Evolutionary conservation across 2,797 vertebrate species (phyloP), one percentile per base, ranked within the genome.

Genomic region (Arctocebus calabarensis): DNA sequence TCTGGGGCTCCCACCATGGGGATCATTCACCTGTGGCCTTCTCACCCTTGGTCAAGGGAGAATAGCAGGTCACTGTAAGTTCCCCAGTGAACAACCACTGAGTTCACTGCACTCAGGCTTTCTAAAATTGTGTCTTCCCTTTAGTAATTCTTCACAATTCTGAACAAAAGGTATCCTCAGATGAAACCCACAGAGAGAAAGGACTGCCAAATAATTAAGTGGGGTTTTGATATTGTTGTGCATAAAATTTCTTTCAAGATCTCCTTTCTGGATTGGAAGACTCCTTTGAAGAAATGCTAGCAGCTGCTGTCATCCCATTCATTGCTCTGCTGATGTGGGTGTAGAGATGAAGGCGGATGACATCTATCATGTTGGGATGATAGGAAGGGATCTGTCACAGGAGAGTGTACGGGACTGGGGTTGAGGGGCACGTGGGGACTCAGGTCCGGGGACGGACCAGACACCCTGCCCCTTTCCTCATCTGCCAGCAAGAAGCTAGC

Each of bases 271-370:
- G 7, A 74, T 77, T 1, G 0, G 48, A 55, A 23, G 48, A n/a
- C 48, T 27, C 32, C 25, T 78, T 37, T 34, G 7, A 61, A 73
- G 77, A 12, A 75, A 55, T 11, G 0, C 19, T 0, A 9, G 25
- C 19, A 87, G 66, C 73, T 1, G 1, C 27, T 0, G 1, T 17
- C 32, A 37, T 8, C 52, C 43, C 23, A 1, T 19, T 37, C 1
- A 0, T 5, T 17, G n/a, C 48, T 68, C 73, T 75, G 66, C 10
- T 73, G 71, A 45, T 12, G 45, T 3, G 40, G 62, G 61, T 2
- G 11, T 6, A 43, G 9, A 74, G 70, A 34, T 43, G 68, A 40
- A 19, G 4, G 9, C n/a, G 14, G 10, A 3, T 0, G 16, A 34
- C 5, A 10, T 12, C 25, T 34, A 13, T 45, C 29, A 34, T 20